Base-by-base conservation (phyloP, 64 coral and sea anemone species). In the Stichodactyla mertensii region DNA sequence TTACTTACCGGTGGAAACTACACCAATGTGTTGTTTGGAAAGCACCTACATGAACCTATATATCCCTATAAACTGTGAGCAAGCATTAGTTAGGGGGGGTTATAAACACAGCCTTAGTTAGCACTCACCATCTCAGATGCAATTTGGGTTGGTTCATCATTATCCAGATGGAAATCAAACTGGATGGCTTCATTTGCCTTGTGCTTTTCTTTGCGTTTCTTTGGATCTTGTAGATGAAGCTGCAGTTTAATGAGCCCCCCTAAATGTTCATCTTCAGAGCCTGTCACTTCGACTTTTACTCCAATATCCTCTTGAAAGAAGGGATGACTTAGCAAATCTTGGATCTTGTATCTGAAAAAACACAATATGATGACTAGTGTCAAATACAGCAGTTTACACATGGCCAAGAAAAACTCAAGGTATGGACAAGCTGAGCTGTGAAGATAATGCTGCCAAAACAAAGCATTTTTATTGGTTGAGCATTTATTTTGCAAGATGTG, bases 261-360 rank as follows among this genome's bases (percentile, higher is more conserved):
- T 10, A 52, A 23, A 24, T 78, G 60, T 26, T 80, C 78, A 23
- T 86, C 83, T 10, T 55, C 84, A 55, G 79, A 78, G 14, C 90
- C 94, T 13, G 85, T 83, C 2, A 95, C 28, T 10, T 95, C 88
- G 10, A 95, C 94, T 19, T 92, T 89, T 54, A 95, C 91, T 55
- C 94, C 94, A 95, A 78, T 84, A 55, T 95, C 91, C 86, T 91
- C 89, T 95, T 95, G 94, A 51, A 95, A 95, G 79, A 95, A 95
- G 87, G 94, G 94, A 54, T 92, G 91, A 66, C 74, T 92, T 20
- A 87, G 61, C 55, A 92, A 86, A 80, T 90, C 88, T 85, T 74
- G 85, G 4, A 95, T 95, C 55, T 69, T 95, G 58, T 81, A 95
- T 77, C 94, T 95, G 80, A 84, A 45, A 45, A 45, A 45, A 45